These are phyloP conservation scores for Diaprepes abbreviatus DNA, from an alignment of 2,888 invertebrate genomes.

Conservation along the genomic window DNA sequence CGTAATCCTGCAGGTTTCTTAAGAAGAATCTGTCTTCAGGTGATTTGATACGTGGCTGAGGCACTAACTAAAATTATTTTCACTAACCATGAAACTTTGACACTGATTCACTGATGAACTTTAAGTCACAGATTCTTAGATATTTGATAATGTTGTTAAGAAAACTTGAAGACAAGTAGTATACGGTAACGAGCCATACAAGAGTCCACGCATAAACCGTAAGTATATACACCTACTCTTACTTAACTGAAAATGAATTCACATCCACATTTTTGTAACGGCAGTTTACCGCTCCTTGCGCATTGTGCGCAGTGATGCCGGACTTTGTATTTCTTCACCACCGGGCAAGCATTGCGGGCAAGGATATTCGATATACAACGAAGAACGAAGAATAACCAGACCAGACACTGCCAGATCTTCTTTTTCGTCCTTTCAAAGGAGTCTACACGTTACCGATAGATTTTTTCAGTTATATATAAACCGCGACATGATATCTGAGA, in stretches of 20 bases:
- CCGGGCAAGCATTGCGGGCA: slow-evolving; percentile 1
- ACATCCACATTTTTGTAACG: slow-evolving; percentile 61
- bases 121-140: slow-evolving; percentile 31
- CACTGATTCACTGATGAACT: slow-evolving; percentile 34
- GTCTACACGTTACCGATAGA: background rate
- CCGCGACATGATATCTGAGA: too few species aligned
- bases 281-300: slow-evolving; percentile 59
- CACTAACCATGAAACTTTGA: slow-evolving; percentile 40
- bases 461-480: too few species aligned
- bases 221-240: slow-evolving; percentile 46
- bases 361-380: slow-evolving; percentile 5
- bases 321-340: slow-evolving; percentile 39
- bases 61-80: slow-evolving; percentile 36
- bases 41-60: slow-evolving; percentile 39
- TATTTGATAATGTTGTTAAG: slow-evolving; percentile 15
- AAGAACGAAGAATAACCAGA: slow-evolving; percentile 15
- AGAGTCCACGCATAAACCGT: slow-evolving; percentile 28
- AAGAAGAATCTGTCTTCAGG: slow-evolving; percentile 34
- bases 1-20: slow-evolving; percentile 26
- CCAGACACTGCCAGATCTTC: background rate
- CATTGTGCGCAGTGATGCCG: slow-evolving; percentile 47
- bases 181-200: slow-evolving; percentile 26
- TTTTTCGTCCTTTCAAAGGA: background rate
- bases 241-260: slow-evolving; percentile 56
- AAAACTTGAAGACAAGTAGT: slow-evolving; percentile 21